Conservation (phyloP, 2,113 vertebrate genomes). For the Gopherus evgoodei region DNA sequence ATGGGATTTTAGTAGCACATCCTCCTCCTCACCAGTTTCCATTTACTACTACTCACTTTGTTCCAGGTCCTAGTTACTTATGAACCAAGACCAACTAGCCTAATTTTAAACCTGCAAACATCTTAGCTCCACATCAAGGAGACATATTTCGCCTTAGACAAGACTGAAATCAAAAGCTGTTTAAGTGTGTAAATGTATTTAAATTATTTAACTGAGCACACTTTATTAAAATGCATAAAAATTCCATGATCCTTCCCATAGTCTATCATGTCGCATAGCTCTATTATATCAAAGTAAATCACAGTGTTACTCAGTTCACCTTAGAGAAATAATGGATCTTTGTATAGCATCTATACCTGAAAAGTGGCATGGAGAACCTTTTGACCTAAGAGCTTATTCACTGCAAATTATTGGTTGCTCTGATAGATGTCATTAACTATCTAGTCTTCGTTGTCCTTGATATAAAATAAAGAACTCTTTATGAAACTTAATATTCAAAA, state of each 20-base stretch:
- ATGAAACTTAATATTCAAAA: neutral
- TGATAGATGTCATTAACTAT: neutral
- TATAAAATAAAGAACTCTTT: neutral
- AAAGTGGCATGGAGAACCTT: neutral
- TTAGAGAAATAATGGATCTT: neutral
- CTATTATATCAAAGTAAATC: fast-evolving
- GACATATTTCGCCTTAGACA: neutral
- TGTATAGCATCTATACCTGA: neutral
- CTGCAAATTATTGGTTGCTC: neutral
- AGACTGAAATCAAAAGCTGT: neutral
- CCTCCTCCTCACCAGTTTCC: neutral
- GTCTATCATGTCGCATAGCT: neutral
- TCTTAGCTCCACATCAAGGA: neutral
- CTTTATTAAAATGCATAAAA: fast-evolving
- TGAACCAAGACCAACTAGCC: neutral
- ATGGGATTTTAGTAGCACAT: neutral
- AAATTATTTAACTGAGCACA: neutral
- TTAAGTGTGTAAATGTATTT: neutral
- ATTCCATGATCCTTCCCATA: fast-evolving
- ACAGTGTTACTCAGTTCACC: neutral
- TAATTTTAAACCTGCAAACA: neutral
- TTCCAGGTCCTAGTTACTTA: fast-evolving
- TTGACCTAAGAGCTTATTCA: neutral
- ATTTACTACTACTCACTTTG: fast-evolving
- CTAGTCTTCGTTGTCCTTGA: neutral